These are phyloP conservation scores for Promerops cafer DNA, from an alignment of 2,113 vertebrate genomes.

Conservation along the genomic window DNA sequence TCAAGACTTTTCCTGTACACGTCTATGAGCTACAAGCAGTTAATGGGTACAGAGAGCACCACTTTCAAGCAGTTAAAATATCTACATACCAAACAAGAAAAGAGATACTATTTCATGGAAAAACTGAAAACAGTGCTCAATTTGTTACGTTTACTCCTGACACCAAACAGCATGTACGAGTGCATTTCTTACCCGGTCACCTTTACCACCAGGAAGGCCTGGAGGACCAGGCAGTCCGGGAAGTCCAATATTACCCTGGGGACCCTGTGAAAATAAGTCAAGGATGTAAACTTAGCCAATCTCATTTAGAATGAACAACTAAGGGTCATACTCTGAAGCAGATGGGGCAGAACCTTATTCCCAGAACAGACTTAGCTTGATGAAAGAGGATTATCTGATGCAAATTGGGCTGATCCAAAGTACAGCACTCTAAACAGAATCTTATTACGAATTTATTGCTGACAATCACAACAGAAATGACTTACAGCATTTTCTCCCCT, in stretches of 20 bases:
- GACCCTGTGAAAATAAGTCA: constrained; percentile 77
- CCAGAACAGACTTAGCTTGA: not conserved
- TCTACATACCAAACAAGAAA: not conserved
- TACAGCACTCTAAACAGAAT: not conserved
- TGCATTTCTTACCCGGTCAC: constrained; percentile 84
- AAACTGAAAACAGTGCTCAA: not conserved
- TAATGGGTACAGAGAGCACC: not conserved
- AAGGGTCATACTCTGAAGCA: not conserved
- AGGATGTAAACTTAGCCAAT: not conserved
- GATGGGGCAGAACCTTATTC: not conserved
- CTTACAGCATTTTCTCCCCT: not conserved
- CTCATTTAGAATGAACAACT: not conserved
- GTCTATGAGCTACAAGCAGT: not conserved
- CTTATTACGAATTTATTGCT: not conserved
- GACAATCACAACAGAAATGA: not conserved
- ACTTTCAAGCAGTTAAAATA: not conserved
- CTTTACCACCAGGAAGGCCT: constrained; percentile 86
- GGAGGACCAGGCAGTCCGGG: constrained; percentile 88
- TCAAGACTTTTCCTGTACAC: not conserved
- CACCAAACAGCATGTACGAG: not conserved
- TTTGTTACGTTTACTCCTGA: not conserved
- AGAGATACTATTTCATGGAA: not conserved
- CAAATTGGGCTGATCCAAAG: not conserved
- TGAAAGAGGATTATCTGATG: not conserved
- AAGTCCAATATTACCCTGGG: constrained; percentile 86